Conservation (phyloP, 2,113 vertebrate species). For the Alethe diademata region DNA sequence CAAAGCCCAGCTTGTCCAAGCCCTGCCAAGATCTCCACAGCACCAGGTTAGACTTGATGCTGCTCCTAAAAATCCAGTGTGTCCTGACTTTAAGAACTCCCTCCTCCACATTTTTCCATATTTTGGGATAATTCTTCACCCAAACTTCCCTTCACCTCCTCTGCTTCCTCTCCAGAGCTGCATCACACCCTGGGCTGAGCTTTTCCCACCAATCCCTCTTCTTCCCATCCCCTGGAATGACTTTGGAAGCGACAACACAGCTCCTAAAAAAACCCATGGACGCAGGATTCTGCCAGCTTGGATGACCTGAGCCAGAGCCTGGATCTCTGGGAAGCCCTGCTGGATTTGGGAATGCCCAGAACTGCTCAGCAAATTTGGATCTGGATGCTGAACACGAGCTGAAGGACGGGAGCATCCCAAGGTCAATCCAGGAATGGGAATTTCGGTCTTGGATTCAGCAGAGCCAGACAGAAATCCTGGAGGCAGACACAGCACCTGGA, state of each 20-base stretch:
- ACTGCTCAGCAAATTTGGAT: accelerated
- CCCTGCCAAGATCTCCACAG: accelerated
- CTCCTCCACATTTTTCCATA: too few species aligned
- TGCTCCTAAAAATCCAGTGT: neutral
- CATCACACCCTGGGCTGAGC: neutral
- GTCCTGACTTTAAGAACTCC: neutral
- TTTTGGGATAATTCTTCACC: too few species aligned
- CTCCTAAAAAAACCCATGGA: accelerated
- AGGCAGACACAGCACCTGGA: neutral
- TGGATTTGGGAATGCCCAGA: neutral
- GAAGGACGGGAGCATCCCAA: neutral
- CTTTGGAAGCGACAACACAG: accelerated
- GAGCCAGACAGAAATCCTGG: neutral
- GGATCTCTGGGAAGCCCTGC: neutral
- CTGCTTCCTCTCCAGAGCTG: neutral
- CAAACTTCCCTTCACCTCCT: neutral
- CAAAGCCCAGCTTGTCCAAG: neutral
- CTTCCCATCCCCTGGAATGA: neutral
- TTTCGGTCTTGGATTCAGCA: neutral
- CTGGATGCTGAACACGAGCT: accelerated
- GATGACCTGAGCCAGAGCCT: too few species aligned
- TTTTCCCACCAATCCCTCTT: neutral
- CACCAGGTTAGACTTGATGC: accelerated
- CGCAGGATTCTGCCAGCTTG: accelerated
- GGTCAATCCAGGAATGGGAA: neutral